A percentile compares a stretch with the other conserved stretches of the same genome.
phyloP scores from a whole-genome alignment of 2,113 vertebrate species.

The Mola mola region DNA sequence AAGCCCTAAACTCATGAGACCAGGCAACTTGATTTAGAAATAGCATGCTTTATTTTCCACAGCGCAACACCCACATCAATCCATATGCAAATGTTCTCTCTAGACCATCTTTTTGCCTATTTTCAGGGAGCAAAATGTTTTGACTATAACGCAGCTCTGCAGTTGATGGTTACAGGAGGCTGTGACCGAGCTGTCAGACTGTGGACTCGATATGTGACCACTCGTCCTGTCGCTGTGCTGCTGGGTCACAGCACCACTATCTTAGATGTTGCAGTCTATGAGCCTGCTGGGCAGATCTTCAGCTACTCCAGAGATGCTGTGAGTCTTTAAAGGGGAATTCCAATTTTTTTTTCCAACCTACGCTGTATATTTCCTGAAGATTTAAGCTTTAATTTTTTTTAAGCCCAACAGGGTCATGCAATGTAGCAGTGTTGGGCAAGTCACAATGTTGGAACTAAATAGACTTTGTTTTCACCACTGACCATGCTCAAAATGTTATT shows the following conservation, averaged over 20 bases:
- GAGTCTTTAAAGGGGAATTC: constrained; percentile 25
- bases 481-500: too few relatives aligned
- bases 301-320: constrained; percentile 71
- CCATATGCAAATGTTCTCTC: background rate
- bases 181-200: constrained; percentile 41
- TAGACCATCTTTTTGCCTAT: constrained; percentile 5
- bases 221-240: constrained; percentile 51
- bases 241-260: constrained; percentile 48
- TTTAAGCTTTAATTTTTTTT: too few relatives aligned
- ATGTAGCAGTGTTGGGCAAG: too few relatives aligned
- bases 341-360: too few relatives aligned
- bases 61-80: background rate
- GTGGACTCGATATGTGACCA: constrained; percentile 61
- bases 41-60: background rate
- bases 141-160: constrained; percentile 59
- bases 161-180: constrained; percentile 57
- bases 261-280: constrained; percentile 54
- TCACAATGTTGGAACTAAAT: too few relatives aligned
- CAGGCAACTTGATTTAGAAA: background rate
- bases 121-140: constrained; percentile 69
- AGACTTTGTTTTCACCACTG: too few relatives aligned
- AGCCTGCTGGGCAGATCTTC: constrained; percentile 54
- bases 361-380: too few relatives aligned
- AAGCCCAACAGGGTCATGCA: too few relatives aligned
- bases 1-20: constrained; percentile 9